Base-by-base conservation (phyloP, 2,797 vertebrate species). In the Argya squamiceps region DNA sequence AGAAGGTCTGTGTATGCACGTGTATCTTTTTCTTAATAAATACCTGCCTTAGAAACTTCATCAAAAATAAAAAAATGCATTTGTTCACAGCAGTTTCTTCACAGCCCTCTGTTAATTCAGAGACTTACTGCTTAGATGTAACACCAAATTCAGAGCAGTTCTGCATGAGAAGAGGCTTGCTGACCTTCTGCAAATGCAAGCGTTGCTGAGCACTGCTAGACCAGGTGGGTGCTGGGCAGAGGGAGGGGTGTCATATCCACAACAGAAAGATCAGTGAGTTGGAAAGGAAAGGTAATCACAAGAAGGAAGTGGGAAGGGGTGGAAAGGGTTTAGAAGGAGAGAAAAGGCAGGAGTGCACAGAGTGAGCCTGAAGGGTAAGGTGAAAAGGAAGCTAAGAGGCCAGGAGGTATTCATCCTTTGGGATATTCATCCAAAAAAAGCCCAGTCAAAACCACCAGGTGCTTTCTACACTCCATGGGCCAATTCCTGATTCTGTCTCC, bases 171-270 rank as follows among this genome's bases (percentile, higher is more conserved):
- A 29, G 60, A 63, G 34, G 34, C 7, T 86, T 62, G 32, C 7
- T 2, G 3, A 36, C 29, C 23, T 43, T 71, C 71, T 83, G 32
- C 12, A 74, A 83, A 63, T 8, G 36, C 0, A 1, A 1, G 24
- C 1, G 4, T 70, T 49, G 23, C 52, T 78, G 62, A 92, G 69
- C 24, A 55, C 32, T 0, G 0, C 37, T 56, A 58, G 34, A 53
- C 21, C 39, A 65, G 36, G 22, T 0, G 1, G 29, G 9, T 50
- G 43, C 12, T 0, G 2, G 23, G 53, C 34, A 75, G 46, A 76
- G n/a, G 63, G 65, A 80, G 44, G 12, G 12, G 15, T 67, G 41
- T 53, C 55, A 27, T 30, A 62, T 5, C 11, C 30, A 32, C 4
- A 14, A 29, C 41, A 64, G 59, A 80, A 76, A 50, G 32, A 30